These are phyloP conservation scores for Rhinichthys klamathensis DNA, from an alignment of 2,113 vertebrate genomes.

Conservation along the genomic window DNA sequence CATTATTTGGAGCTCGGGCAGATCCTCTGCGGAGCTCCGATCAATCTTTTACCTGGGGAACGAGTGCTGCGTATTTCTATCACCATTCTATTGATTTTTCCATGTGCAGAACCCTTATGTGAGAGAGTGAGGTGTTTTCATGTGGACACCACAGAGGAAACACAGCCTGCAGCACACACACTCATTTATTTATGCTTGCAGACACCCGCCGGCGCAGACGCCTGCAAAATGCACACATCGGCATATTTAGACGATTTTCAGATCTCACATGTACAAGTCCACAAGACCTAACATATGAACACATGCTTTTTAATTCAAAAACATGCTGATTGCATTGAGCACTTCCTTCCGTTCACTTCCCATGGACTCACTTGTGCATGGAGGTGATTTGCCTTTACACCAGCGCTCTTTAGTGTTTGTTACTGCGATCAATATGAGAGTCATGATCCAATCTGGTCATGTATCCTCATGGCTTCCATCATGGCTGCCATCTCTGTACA, in stretches of 20 bases:
- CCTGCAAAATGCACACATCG: conserved; percentile 72
- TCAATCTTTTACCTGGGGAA: conserved; percentile 79
- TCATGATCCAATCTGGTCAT: conserved; percentile 37
- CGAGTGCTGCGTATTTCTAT: conserved; percentile 78
- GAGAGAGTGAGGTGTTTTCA: conserved; percentile 69
- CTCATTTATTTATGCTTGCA: conserved; percentile 74
- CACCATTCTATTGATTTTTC: conserved; percentile 79
- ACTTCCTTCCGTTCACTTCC: neutral
- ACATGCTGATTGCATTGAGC: conserved; percentile 19
- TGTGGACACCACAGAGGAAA: conserved; percentile 64
- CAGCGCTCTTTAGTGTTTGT: conserved; percentile 22
- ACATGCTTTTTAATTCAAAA: conserved; percentile 35
- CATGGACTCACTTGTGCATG: conserved; percentile 45
- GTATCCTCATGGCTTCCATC: conserved; percentile 14
- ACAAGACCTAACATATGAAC: conserved; percentile 31
- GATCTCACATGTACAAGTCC: conserved; percentile 54
- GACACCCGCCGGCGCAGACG: conserved; percentile 72
- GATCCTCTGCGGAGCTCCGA: conserved; percentile 73
- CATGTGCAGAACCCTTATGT: conserved; percentile 71
- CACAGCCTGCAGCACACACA: conserved; percentile 68
- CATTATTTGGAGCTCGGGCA: conserved; percentile 78
- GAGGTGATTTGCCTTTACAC: conserved; percentile 7
- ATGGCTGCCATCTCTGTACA: conserved; percentile 26
- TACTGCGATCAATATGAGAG: conserved; percentile 47
- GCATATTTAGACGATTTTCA: conserved; percentile 73